Evolutionary conservation across 1,140 invertebrate genomes (phyloP).

Genomic region (Eubasilissa regina): DNA sequence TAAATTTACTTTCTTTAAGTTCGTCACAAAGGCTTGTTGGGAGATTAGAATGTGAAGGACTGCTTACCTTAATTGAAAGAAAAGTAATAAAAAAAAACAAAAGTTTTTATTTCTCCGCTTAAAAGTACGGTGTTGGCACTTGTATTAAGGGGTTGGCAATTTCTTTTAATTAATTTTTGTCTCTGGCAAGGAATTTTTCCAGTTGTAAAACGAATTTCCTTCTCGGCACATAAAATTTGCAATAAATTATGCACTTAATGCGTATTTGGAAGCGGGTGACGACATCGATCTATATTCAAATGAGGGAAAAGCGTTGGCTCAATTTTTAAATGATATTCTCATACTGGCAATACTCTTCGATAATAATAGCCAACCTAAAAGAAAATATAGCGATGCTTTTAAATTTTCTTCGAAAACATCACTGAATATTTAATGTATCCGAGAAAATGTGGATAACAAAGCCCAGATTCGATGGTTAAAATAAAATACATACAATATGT

Average conservation of each 20-base stretch:
- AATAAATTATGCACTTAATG: constrained; percentile 56
- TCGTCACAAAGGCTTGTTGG: constrained; percentile 49
- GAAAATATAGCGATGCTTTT: too few species aligned
- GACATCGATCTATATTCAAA: constrained; percentile 50
- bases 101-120: constrained; percentile 55
- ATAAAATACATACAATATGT: too few species aligned
- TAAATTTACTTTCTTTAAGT: constrained; percentile 46
- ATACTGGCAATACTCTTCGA: too few species aligned
- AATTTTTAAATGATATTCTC: constrained; percentile 7
- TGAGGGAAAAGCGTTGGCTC: constrained; percentile 6
- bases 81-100: constrained; percentile 55
- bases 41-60: constrained; percentile 51
- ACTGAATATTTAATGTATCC: too few species aligned
- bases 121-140: constrained; percentile 45
- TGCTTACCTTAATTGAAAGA: constrained; percentile 59
- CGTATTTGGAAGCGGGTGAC: constrained; percentile 40
- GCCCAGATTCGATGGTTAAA: too few species aligned
- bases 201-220: constrained; percentile 50
- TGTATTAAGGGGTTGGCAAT: constrained; percentile 40
- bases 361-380: too few species aligned
- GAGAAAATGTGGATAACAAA: too few species aligned
- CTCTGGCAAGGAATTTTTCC: constrained; percentile 45
- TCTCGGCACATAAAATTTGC: constrained; percentile 53
- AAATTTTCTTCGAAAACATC: too few species aligned
- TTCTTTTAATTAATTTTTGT: constrained; percentile 59